These are phyloP conservation scores for Cosmorhoe ocellata DNA, from an alignment of 2,888 invertebrate species.

Conservation along the genomic window DNA sequence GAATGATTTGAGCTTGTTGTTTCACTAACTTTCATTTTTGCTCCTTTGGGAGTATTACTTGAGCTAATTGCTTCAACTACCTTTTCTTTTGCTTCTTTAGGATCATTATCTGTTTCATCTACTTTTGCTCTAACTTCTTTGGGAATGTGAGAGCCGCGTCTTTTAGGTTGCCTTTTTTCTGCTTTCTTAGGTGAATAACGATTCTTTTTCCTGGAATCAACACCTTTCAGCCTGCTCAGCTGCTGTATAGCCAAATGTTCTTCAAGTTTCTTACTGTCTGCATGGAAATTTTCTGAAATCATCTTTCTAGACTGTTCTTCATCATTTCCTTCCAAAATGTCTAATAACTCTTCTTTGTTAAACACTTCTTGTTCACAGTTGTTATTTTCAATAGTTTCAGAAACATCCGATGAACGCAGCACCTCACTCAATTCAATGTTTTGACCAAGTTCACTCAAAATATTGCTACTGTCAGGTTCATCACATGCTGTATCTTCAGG, in stretches of 20 bases:
- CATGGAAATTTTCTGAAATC: slow-evolving; percentile 33
- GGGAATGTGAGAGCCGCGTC: slow-evolving; percentile 17
- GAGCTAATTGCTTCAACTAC: slow-evolving; percentile 3
- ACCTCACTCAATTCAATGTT: slow-evolving; percentile 72
- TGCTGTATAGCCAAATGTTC: slow-evolving; percentile 67
- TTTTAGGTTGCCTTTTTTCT: slow-evolving; percentile 35
- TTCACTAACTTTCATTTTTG: background rate
- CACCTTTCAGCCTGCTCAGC: slow-evolving; percentile 55
- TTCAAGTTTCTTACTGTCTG: slow-evolving; percentile 49
- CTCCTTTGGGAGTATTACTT: background rate
- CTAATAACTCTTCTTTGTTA: slow-evolving; percentile 73
- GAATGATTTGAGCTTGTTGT: background rate
- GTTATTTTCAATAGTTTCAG: slow-evolving; percentile 65
- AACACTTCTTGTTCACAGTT: slow-evolving; percentile 70
- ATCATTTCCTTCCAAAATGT: slow-evolving; percentile 75
- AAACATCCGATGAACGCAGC: slow-evolving; percentile 59
- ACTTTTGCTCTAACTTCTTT: slow-evolving; percentile 17
- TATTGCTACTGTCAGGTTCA: slow-evolving; percentile 47
- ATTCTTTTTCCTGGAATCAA: slow-evolving; percentile 26
- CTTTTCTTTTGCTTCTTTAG: slow-evolving; percentile 18
- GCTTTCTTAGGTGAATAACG: slow-evolving; percentile 32
- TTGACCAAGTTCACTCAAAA: slow-evolving; percentile 64
- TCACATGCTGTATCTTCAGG: slow-evolving; percentile 41
- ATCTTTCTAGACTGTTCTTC: slow-evolving; percentile 39
- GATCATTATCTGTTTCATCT: slow-evolving; percentile 5